These are phyloP conservation scores for Erethizon dorsatum DNA, from an alignment of 2,797 vertebrate genomes.

Conservation along the genomic window DNA sequence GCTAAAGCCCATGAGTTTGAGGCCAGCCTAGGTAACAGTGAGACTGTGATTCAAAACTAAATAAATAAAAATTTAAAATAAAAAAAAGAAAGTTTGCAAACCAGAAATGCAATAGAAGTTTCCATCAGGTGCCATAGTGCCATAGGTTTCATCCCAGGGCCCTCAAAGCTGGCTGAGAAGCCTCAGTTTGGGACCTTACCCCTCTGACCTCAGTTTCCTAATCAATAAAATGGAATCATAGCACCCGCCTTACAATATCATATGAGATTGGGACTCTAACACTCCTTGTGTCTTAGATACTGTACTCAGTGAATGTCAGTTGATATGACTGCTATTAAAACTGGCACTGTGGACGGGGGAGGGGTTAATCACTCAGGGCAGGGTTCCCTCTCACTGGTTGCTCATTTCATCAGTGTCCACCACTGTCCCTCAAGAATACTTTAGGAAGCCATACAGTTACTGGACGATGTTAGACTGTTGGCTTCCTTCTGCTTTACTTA, in stretches of 20 bases:
- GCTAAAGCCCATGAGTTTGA: background rate
- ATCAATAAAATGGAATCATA: background rate
- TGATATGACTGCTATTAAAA: too few species aligned
- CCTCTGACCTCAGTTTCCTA: background rate
- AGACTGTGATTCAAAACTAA: background rate
- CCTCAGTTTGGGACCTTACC: background rate
- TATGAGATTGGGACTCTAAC: too few species aligned
- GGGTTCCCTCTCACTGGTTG: too few species aligned
- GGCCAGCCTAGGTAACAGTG: background rate
- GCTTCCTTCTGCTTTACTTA: background rate
- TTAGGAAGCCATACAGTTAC: background rate
- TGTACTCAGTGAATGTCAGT: rapidly evolving
- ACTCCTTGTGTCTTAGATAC: background rate
- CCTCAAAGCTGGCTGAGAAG: background rate
- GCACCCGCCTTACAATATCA: background rate
- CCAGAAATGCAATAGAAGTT: background rate
- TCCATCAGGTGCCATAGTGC: background rate
- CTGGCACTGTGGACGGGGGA: background rate
- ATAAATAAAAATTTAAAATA: background rate
- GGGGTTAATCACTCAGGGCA: background rate
- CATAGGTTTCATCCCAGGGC: too few species aligned
- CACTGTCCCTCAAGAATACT: background rate
- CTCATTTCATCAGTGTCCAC: background rate
- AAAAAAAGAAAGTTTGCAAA: background rate
- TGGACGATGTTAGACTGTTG: background rate